Evolutionary conservation across 2,113 vertebrate species (phyloP), one percentile per base, ranked within the genome.

Genomic region (Chitala chitala): DNA sequence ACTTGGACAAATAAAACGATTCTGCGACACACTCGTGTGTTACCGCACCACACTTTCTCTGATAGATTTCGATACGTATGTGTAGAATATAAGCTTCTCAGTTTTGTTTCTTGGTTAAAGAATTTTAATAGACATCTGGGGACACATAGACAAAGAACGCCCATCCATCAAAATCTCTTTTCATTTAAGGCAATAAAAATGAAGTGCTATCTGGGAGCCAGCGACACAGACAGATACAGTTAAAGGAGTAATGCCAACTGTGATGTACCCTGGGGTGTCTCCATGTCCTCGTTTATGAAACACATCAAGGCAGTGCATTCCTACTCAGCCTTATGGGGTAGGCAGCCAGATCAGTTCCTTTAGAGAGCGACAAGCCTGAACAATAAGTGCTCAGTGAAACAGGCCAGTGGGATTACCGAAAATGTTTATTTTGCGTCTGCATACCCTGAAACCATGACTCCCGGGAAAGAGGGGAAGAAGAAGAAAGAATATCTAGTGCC

Each of bases 281-380:
- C 83, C 77, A 74, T 89, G 86, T 83, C 85, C 85, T 85, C 82
- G 82, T 87, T 88, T 86, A 86, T 83, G 82, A 75, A 86, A 84
- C 82, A 87, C 78, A 84, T 80, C 53, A 75, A 81, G 80, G 82
- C 80, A 50, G 79, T 81, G 83, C 83, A 85, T 80, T 82, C 87
- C 86, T 87, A 84, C 86, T 86, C 85, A 83, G 84, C 87, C 84
- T 82, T 83, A 77, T 82, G 75, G 82, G 82, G 82, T 81, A 82
- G 78, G n/a, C n/a, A 83, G 80, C 84, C 88, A 89, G 87, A 87
- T 86, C 83, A 83, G 87, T 85, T 86, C 83, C 87, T 86, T 84
- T 82, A 82, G 83, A 73, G 78, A 78, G 82, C 79, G 83, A 83
- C 82, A 83, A 81, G 82, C 81, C 82, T 73, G 77, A 86, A 78